Evolutionary conservation across 2,797 vertebrate species (phyloP).

Genomic region (Pangasius larnaudii): DNA sequence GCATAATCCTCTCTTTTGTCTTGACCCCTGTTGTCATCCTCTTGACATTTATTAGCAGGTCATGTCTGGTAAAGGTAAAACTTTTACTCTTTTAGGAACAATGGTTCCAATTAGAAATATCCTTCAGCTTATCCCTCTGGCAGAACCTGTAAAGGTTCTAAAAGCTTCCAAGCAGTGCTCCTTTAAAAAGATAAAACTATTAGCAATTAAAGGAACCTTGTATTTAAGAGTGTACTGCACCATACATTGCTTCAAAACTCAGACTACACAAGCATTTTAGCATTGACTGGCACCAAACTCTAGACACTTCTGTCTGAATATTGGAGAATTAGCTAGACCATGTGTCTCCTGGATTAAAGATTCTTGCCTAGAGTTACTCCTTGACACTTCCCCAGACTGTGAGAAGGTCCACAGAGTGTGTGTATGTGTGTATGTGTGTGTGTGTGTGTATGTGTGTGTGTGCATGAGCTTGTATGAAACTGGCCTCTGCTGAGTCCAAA

Average conservation of each 20-base stretch:
- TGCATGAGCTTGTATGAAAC: conserved; percentile 18
- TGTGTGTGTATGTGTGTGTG: background rate
- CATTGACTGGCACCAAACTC: conserved; percentile 20
- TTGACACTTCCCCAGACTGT: background rate
- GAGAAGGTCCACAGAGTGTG: background rate
- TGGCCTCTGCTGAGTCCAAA: conserved; percentile 6
- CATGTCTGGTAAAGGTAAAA: background rate
- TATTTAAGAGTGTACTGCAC: background rate
- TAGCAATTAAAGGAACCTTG: background rate
- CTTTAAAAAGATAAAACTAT: background rate
- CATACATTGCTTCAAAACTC: background rate
- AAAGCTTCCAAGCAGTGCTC: background rate
- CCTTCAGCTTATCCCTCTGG: background rate
- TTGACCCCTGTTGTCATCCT: background rate
- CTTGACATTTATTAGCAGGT: background rate
- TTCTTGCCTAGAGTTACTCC: conserved; percentile 37
- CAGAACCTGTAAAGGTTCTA: background rate
- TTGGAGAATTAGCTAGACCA: conserved; percentile 23
- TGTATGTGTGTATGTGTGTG: background rate
- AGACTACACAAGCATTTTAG: background rate
- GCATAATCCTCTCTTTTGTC: background rate
- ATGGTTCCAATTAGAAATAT: background rate
- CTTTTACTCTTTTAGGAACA: background rate
- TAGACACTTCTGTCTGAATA: conserved; percentile 8
- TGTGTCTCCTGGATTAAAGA: conserved; percentile 46